Evolutionary conservation across 2,797 vertebrate genomes (phyloP), one percentile per base, ranked within the genome.

Genomic region (Decapterus maruadsi): DNA sequence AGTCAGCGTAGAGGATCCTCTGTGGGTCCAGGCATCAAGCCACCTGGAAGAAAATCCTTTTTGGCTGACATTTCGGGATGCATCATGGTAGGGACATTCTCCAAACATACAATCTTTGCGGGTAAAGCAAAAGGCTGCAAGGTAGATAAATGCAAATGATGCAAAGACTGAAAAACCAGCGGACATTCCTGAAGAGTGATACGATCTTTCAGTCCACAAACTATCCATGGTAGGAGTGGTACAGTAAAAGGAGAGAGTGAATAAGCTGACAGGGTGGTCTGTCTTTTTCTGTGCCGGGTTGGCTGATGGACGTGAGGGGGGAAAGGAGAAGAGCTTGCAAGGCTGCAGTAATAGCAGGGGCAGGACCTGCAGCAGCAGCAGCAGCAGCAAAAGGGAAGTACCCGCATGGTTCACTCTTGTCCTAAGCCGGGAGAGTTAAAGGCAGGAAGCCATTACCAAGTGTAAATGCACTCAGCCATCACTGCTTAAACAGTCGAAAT

Each of bases 361-460:
- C 77, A 69, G 67, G 64, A 76, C 55, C 43, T 45, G 71, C 36
- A 6, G 70, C 80, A 38, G 82, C 43, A 82, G 82, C 64, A 53
- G 42, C 17, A 34, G 12, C 34, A 36, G 40, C 69, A 53, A 62
- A 69, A 82, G 75, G 71, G 67, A 86, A 85, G 53, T 60, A 51
- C 75, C 77, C 68, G n/a, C 65, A 46, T 74, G 75, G 38, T 77
- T 84, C 77, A 43, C 84, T 71, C 70, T 69, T 16, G 68, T 78
- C 72, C 69, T 87, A 82, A 91, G 90, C 89, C 43, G 72, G 81
- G 86, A 87, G 90, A 89, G 90, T 87, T 87, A 87, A 78, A 91
- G 88, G 83, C 90, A 94, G 90, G 92, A 95, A 94, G 92, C 80
- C 89, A 94, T 94, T 94, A 94, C 84, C 84, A 81, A 90, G 92